phyloP scores from a whole-genome alignment of 2,113 vertebrate species.

The Melierax canorus region DNA sequence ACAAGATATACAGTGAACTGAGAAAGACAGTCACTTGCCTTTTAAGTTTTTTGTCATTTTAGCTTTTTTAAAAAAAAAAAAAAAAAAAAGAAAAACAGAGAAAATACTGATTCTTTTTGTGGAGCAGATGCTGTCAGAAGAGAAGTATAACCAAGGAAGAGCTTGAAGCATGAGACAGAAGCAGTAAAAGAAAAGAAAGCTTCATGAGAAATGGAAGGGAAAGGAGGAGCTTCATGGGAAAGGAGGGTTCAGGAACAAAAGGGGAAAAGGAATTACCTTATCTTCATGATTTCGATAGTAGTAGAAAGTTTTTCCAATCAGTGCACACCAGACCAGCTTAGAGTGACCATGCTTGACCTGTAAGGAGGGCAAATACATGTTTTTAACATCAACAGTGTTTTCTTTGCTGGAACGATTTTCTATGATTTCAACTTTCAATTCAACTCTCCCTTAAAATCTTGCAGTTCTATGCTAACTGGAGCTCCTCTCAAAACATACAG shows the following conservation, averaged over 20 bases:
- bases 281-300: constrained; percentile 89
- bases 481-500: background rate
- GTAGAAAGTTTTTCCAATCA: constrained; percentile 83
- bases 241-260: background rate
- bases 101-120: background rate
- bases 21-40: background rate
- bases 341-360: constrained; percentile 91
- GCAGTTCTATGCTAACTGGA: background rate
- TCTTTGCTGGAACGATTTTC: background rate
- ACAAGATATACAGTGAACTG: background rate
- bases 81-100: background rate
- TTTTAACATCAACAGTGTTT: background rate
- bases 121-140: background rate
- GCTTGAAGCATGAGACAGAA: background rate
- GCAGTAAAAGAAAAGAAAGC: background rate
- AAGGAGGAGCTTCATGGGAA: too few relatives aligned
- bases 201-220: background rate
- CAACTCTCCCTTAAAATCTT: background rate
- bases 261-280: constrained; percentile 69
- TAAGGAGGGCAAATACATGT: background rate
- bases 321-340: constrained; percentile 86
- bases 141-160: background rate
- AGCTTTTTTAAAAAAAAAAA: background rate
- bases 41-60: background rate
- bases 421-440: background rate